Conservation (phyloP, 2,888 invertebrate genomes). For the Cheilosia urbana region DNA sequence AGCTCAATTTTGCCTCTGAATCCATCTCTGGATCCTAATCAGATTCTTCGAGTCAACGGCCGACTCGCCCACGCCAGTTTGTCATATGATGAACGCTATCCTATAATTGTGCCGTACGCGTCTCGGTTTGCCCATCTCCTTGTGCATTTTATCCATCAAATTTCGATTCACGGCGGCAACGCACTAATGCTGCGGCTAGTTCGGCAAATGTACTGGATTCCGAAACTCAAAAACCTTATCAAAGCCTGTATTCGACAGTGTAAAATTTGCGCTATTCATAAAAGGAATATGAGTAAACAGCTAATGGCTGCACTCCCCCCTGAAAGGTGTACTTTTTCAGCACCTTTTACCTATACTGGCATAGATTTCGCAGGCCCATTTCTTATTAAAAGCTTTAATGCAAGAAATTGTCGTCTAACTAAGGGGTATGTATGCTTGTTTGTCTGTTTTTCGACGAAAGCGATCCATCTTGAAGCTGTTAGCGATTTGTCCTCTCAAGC, state of each 20-base stretch:
- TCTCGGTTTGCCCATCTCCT: too few relatives aligned
- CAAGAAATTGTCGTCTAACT: too few relatives aligned
- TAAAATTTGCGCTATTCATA: constrained; percentile 18
- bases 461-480: too few relatives aligned
- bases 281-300: constrained; percentile 13
- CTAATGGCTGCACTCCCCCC: constrained; percentile 45
- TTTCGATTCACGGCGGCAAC: neutral
- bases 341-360: constrained; percentile 46
- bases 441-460: too few relatives aligned
- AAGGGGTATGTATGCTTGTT: too few relatives aligned
- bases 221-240: constrained; percentile 20
- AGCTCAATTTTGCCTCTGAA: constrained; percentile 7
- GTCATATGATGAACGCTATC: constrained; percentile 11
- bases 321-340: constrained; percentile 27
- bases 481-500: too few relatives aligned
- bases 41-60: constrained; percentile 2
- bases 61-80: neutral
- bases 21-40: constrained; percentile 6
- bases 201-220: too few relatives aligned
- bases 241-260: constrained; percentile 40
- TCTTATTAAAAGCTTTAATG: constrained; percentile 11
- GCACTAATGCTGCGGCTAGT: too few relatives aligned
- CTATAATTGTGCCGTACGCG: neutral
- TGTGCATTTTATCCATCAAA: too few relatives aligned
- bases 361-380: constrained; percentile 58